A percentile compares a stretch with the other conserved stretches of the same genome.
phyloP scores from a whole-genome alignment of 2,888 invertebrate genomes.

The Arenicola marina region DNA sequence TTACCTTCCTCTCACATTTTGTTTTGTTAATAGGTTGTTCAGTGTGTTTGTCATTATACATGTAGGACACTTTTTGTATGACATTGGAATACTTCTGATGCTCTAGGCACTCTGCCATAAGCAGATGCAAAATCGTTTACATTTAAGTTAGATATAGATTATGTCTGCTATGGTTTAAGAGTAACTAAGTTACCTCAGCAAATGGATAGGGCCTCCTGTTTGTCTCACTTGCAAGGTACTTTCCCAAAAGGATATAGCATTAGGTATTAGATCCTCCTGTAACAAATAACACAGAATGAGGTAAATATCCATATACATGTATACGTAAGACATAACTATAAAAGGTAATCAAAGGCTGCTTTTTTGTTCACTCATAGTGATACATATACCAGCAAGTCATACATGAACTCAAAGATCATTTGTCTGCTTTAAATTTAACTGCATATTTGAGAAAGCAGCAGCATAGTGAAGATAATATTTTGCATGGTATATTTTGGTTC shows the following conservation, averaged over 20 bases:
- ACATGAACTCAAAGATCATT: conserved; percentile 1
- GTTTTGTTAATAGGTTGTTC: not conserved
- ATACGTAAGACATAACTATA: not conserved
- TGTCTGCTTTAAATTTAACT: too few relatives aligned
- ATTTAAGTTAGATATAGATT: too few relatives aligned
- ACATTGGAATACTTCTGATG: not conserved
- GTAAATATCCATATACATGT: not conserved
- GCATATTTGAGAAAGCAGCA: too few relatives aligned
- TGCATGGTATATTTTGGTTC: too few relatives aligned
- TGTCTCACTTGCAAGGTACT: conserved; percentile 85
- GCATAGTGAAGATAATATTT: too few relatives aligned
- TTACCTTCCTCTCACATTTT: conserved; percentile 4
- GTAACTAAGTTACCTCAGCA: conserved; percentile 74
- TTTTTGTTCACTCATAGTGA: too few relatives aligned
- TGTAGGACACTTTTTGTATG: conserved; percentile 8
- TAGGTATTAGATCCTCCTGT: conserved; percentile 79
- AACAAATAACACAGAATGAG: conserved; percentile 2
- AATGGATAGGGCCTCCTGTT: conserved; percentile 81
- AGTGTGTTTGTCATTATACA: not conserved
- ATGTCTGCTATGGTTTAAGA: not conserved
- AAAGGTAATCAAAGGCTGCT: not conserved
- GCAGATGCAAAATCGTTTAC: too few relatives aligned
- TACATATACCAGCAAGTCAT: not conserved
- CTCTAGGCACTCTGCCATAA: not conserved
- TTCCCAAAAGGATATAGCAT: conserved; percentile 93